Evolutionary conservation across 2,113 vertebrate genomes (phyloP), one percentile per base, ranked within the genome.

Genomic region (Bubo blakistoni): DNA sequence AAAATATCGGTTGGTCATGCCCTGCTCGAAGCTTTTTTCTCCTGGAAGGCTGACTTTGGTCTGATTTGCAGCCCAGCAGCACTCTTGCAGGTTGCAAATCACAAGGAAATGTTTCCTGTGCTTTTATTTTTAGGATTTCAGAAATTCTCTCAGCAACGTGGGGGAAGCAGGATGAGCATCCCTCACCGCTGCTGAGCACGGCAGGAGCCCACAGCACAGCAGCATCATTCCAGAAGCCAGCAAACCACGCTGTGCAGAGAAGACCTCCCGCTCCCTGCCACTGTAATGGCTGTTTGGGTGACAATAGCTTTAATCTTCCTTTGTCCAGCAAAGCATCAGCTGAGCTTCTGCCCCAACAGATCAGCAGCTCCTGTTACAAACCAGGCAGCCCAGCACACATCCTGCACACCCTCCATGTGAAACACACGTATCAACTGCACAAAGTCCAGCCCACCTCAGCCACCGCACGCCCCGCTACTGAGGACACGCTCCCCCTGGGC

Each of bases 401-500:
- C 59, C 73, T 44, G 54, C 27, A 8, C 0, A 2, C 24, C 49
- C 21, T 44, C 36, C 72, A 36, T 7, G 34, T 69, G 77, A 32
- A 62, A 63, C 57, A 58, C 1, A 0, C 3, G n/a, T 52, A 49
- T 2, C 62, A 29, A 2, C 57, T 0, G 0, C 36, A 11, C 4
- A 3, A 55, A 38, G 8, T 26, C 22, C 71, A 79, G 47, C 57
- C 52, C 73, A 36, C 27, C 42, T 21, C 7, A 1, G 55, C 34
- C 36, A 27, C 61, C 1, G 0, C 32, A 7, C 9, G 21, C 13
- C 61, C 89, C 34, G 42, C n/a, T 24, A 1, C 10, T 2, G 55
- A 38, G 15, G n/a, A 24, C 4, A 0, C 0, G 2, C 47, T 58
- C 66, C 55, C 73, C 42, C 55, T 22, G 0, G 0, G 42, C 5